A percentile compares a stretch with the other conserved stretches of the same genome.
phyloP scores from a whole-genome alignment of 2,113 vertebrate genomes.

The Neodontobutis hainanensis region DNA sequence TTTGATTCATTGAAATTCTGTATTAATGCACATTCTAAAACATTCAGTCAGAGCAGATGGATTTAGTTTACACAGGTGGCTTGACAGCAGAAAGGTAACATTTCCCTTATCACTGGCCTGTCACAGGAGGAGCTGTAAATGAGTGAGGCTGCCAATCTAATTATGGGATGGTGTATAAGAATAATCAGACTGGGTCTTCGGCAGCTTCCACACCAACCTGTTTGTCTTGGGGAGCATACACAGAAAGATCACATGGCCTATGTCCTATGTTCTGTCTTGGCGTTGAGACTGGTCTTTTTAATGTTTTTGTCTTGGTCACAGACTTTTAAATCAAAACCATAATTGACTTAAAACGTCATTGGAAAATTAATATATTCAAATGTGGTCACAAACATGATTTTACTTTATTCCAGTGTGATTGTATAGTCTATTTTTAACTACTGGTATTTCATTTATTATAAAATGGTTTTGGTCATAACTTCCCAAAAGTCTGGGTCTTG shows the following conservation, averaged over 20 bases:
- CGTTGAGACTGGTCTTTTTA: not conserved
- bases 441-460: too few species aligned
- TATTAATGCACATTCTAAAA: constrained; percentile 49
- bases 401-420: too few species aligned
- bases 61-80: constrained; percentile 22
- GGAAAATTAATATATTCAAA: too few species aligned
- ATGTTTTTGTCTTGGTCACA: not conserved
- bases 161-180: not conserved
- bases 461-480: too few species aligned
- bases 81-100: constrained; percentile 34
- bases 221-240: not conserved
- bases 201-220: not conserved
- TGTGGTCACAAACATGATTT: too few species aligned
- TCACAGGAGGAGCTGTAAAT: constrained; percentile 8
- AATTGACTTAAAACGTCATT: too few species aligned
- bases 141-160: constrained; percentile 5
- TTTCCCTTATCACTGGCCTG: constrained; percentile 30
- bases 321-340: not conserved
- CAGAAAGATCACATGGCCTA: too few species aligned
- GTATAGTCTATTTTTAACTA: too few species aligned
- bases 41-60: constrained; percentile 32
- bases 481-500: too few species aligned
- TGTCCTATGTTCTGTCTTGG: too few species aligned
- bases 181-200: constrained; percentile 1
- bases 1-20: constrained; percentile 42